Conservation (phyloP, 2,888 invertebrate species). For the Nymphalis urticae region DNA sequence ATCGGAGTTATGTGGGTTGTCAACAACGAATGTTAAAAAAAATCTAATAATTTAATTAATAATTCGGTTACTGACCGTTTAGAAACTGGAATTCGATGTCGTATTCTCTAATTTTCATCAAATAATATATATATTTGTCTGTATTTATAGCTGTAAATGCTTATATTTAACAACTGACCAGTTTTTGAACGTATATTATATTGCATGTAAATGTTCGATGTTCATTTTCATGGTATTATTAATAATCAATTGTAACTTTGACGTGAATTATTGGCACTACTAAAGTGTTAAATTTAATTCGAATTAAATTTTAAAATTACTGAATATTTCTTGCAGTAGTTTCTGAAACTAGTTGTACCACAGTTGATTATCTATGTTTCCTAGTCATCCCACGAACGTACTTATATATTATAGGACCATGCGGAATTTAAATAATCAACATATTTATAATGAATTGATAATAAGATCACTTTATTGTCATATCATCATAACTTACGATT, state of each 20-base stretch:
- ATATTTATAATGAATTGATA: background rate
- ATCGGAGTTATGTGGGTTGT: constrained; percentile 58
- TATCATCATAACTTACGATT: constrained; percentile 4
- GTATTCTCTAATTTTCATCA: constrained; percentile 25
- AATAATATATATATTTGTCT: constrained; percentile 15
- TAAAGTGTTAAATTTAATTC: constrained; percentile 11
- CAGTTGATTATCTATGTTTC: background rate
- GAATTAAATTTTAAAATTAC: background rate
- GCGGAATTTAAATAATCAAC: background rate
- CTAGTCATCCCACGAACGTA: constrained; percentile 9
- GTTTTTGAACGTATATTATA: constrained; percentile 38
- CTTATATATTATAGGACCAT: background rate
- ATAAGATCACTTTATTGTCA: constrained; percentile 1
- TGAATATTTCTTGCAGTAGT: constrained; percentile 1
- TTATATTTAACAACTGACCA: constrained; percentile 37
- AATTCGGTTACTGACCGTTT: constrained; percentile 30
- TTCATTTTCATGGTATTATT: constrained; percentile 15
- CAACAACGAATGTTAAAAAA: constrained; percentile 65
- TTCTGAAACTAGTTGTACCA: background rate
- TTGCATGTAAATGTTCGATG: constrained; percentile 5
- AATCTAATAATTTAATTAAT: constrained; percentile 21
- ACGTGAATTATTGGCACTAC: background rate
- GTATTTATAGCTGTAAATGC: constrained; percentile 21
- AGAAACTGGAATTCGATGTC: constrained; percentile 41
- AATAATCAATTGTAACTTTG: constrained; percentile 21